phyloP scores from a whole-genome alignment of 2,888 invertebrate species.

The Cotesia congregata region DNA sequence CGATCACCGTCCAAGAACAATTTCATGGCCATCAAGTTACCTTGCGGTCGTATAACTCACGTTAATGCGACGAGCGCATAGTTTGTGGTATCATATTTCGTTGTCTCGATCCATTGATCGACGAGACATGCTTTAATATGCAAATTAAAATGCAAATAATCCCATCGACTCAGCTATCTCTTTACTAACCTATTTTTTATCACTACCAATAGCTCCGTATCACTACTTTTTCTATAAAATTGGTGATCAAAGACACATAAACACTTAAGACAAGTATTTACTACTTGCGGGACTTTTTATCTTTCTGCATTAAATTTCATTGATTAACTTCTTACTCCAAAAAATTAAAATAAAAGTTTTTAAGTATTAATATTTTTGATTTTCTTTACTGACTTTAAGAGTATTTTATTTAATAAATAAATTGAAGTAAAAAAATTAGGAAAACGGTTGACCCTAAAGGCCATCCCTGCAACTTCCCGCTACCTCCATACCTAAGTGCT shows the following conservation, averaged over 20 bases:
- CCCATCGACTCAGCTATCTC: constrained; percentile 38
- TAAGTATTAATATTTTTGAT: too few species aligned
- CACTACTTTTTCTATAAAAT: constrained; percentile 24
- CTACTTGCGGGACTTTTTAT: too few species aligned
- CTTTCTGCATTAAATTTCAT: too few species aligned
- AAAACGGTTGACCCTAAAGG: too few species aligned
- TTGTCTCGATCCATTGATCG: constrained; percentile 57
- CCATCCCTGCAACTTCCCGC: too few species aligned
- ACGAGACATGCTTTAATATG: constrained; percentile 66
- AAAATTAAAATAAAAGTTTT: too few species aligned
- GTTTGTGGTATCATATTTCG: constrained; percentile 63
- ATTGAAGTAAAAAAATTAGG: too few species aligned
- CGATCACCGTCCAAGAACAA: constrained; percentile 69
- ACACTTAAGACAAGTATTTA: background rate
- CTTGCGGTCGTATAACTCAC: constrained; percentile 69
- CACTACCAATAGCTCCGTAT: constrained; percentile 20
- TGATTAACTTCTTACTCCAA: too few species aligned
- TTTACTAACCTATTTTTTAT: constrained; percentile 4
- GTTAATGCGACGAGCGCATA: constrained; percentile 64
- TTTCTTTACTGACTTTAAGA: too few species aligned
- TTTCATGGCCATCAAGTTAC: constrained; percentile 69
- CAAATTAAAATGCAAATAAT: constrained; percentile 68
- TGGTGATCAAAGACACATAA: constrained; percentile 7
- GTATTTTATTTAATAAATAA: too few species aligned
- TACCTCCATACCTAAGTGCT: too few species aligned